Percentiles rank a stretch among this genome's conserved stretches.
These are phyloP conservation scores for Tragelaphus scriptus DNA, from an alignment of 2,113 vertebrate species.

Conservation along the genomic window DNA sequence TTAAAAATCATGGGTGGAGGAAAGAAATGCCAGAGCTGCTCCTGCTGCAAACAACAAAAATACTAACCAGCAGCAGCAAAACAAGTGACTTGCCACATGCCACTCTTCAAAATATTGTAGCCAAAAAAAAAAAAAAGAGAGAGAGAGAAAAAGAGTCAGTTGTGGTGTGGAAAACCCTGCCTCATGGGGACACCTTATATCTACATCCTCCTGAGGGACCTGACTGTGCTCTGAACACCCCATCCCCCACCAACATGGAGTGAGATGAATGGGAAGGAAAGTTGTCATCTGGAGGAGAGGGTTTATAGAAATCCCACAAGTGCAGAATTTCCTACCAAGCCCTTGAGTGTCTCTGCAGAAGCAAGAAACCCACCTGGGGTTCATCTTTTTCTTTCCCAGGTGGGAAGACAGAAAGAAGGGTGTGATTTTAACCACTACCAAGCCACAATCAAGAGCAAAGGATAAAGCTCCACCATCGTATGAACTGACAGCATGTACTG, in stretches of 20 bases:
- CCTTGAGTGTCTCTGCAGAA: not conserved
- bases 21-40: not conserved
- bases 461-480: fast-evolving
- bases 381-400: not conserved
- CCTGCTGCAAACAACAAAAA: not conserved
- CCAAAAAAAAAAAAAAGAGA: not conserved
- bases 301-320: not conserved
- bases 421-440: not conserved
- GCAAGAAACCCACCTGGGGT: not conserved
- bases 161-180: not conserved
- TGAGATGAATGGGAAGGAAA: not conserved
- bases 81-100: no score
- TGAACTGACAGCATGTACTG: no score
- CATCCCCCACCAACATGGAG: not conserved
- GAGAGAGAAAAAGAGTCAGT: not conserved
- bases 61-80: not conserved
- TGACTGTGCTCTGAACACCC: not conserved
- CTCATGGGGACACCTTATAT: not conserved
- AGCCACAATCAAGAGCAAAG: not conserved
- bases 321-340: not conserved
- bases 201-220: not conserved
- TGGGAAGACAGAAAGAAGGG: not conserved
- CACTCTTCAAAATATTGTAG: not conserved
- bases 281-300: not conserved
- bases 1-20: not conserved